Base-by-base conservation (phyloP, 2,888 invertebrate species). In the Cepaea hortensis region DNA sequence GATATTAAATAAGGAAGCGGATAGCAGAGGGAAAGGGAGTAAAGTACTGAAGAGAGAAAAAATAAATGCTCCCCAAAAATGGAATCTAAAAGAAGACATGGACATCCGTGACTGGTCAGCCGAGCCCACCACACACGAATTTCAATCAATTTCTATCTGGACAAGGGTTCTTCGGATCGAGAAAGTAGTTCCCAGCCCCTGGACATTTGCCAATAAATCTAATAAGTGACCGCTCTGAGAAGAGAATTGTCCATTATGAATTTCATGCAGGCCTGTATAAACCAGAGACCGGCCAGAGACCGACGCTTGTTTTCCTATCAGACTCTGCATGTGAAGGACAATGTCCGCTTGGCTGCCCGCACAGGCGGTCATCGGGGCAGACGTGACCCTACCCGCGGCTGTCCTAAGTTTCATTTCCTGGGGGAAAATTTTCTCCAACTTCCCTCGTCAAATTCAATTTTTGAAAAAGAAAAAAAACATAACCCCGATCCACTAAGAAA, bases 201-300 rank as follows among this genome's bases (percentile, higher is more conserved):
- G 85, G 79, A 85, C 85, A 79, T 85, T 85, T 85, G 55, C 85
- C 85, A 85, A 85, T 85, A 85, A 85, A 85, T 85, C 85, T 85
- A 85, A 85, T 85, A 85, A 85, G 77, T 85, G 79, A 48, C 85
- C 79, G 70, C 79, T 70, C 65, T 68, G 70, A 76, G 85, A 68
- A 77, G 70, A 85, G 83, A 85, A 85, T 85, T 85, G 68, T 85
- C 85, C 79, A 85, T 85, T 85, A 85, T 77, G 85, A 85, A 85
- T 85, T 85, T 85, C 85, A 85, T 85, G 85, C 85, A 79, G 85
- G 85, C 79, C 18, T 15, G 85, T 79, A 85, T 79, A 79, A 68
- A 79, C 23, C n/a, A 9, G 50, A 7, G n/a, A 68, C 55, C 55
- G 77, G 68, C 15, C 68, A 79, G 23, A 18, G 75, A 9, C n/a